Evolutionary conservation across 2,888 invertebrate genomes (phyloP), one percentile per base, ranked within the genome.

Genomic region (Oeneis ivallda): DNA sequence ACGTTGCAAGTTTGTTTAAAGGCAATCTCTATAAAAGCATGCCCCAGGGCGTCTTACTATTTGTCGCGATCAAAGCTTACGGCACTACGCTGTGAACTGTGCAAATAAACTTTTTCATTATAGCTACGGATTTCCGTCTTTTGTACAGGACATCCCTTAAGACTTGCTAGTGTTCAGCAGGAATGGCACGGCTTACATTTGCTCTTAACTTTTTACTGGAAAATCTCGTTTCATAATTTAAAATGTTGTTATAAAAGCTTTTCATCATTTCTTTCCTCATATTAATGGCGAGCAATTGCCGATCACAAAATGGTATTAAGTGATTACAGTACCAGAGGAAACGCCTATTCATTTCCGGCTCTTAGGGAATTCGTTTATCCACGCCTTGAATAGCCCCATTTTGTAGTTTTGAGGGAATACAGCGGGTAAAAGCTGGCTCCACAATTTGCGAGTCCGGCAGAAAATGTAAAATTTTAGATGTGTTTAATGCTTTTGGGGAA

Each of bases 61-160:
- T 70, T 71, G 68, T 71, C 68, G 65, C 70, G 66, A 70, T 72
- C 65, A 71, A 66, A 67, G 68, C 62, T 62, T 63, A 67, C 67
- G 65, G 64, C 58, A 52, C 60, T 60, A 50, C 47, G 45, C 45
- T 58, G 34, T 34, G 47, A 47, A 52, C 52, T 43, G 39, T 52
- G 49, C 47, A 56, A 63, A 56, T 58, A 58, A 58, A 58, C 32
- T 47, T 47, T 54, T 58, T 58, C 58, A 58, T 58, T 58, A 58
- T 47, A 45, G 58, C 47, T 10, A 45, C 47, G 47, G 56, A 56
- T 56, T 58, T 58, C 34, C 32, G 47, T 34, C 58, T 58, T 58
- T 47, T 58, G 58, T 58, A 47, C 17, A 15, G 15, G 10, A 58
- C 34, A 47, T 58, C 58, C 58, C 47, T 15, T 58, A 47, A 47